Conservation (phyloP, 2,797 vertebrate genomes). For the Coilia nasus region DNA sequence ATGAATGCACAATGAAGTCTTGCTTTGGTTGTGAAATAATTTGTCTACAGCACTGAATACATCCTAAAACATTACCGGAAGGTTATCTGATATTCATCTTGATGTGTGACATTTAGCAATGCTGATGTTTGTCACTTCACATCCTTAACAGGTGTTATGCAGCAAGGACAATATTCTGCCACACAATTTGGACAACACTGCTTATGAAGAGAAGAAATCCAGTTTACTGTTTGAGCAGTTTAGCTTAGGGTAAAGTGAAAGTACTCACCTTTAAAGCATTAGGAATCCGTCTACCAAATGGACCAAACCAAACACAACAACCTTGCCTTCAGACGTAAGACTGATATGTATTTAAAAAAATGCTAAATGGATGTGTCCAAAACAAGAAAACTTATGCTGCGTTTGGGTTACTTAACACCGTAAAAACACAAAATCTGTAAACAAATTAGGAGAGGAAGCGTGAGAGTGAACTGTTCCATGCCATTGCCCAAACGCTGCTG, state of each 20-base stretch:
- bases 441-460: background rate
- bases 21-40: too few species aligned
- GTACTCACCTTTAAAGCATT: background rate
- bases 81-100: too few species aligned
- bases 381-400: background rate
- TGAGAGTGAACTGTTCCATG: slow-evolving; percentile 6
- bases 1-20: too few species aligned
- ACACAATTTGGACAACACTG: background rate
- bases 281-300: background rate
- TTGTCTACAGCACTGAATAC: too few species aligned
- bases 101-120: too few species aligned
- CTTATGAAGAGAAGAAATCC: background rate
- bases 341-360: too few species aligned
- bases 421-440: background rate
- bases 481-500: background rate
- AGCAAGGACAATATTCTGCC: background rate
- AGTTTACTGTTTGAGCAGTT: background rate
- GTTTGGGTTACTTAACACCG: background rate
- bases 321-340: background rate
- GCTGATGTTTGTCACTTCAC: too few species aligned
- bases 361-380: background rate
- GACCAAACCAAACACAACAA: background rate
- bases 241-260: background rate
- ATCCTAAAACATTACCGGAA: too few species aligned
- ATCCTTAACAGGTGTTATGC: background rate